phyloP scores from a whole-genome alignment of 1,140 invertebrate genomes.

The Danaus melanippus region DNA sequence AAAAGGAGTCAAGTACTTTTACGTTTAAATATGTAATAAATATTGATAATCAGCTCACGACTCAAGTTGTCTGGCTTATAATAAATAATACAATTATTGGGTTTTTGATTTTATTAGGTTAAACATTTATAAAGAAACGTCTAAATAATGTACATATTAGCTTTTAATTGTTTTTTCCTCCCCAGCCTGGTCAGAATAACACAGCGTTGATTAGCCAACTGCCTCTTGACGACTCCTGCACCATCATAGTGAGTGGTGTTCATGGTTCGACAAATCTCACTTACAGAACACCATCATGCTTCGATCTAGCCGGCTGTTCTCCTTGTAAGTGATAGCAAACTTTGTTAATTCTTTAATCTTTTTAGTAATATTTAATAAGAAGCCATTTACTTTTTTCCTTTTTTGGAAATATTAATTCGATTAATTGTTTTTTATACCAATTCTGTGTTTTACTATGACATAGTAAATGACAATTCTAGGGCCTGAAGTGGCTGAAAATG shows the following conservation, averaged over 20 bases:
- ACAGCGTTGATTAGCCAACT: conserved; percentile 16
- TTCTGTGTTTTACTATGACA: too few species aligned
- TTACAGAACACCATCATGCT: conserved; percentile 33
- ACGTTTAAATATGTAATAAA: too few species aligned
- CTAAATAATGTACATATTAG: too few species aligned
- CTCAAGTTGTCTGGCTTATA: too few species aligned
- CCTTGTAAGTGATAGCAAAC: conserved; percentile 21
- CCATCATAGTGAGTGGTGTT: conserved; percentile 25
- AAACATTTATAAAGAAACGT: too few species aligned
- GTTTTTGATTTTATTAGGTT: not conserved
- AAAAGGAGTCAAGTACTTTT: too few species aligned
- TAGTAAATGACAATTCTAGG: conserved; percentile 1
- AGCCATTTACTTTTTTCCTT: conserved; percentile 3
- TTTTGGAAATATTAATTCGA: too few species aligned
- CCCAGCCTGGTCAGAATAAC: conserved; percentile 22
- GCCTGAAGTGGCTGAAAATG: conserved; percentile 22
- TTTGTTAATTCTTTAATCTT: not conserved
- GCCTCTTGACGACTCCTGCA: conserved; percentile 28
- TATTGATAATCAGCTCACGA: too few species aligned
- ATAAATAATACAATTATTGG: not conserved
- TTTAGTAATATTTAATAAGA: not conserved
- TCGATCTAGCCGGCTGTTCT: conserved; percentile 15
- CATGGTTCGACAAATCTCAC: conserved; percentile 23
- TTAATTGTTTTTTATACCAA: too few species aligned
- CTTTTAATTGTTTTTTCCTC: conserved; percentile 15